Conservation (phyloP, 1,140 invertebrate genomes). For the Euura saliciscinereae region DNA sequence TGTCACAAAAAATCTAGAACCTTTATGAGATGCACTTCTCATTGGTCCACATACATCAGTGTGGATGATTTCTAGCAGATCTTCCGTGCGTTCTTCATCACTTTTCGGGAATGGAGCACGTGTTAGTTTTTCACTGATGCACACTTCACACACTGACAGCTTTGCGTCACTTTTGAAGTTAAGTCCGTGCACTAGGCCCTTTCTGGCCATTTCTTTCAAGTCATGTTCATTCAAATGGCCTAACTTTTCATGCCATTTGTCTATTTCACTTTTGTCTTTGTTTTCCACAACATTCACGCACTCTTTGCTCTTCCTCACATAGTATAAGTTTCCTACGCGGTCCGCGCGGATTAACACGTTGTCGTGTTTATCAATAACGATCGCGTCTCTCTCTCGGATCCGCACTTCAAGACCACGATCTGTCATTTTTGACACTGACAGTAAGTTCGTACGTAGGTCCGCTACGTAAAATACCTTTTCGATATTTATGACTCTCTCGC, state of each 20-base stretch:
- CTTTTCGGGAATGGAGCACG: not conserved
- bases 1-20: slow-evolving; percentile 35
- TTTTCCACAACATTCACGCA: not conserved
- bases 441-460: slow-evolving; percentile 15
- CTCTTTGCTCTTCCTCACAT: too few relatives aligned
- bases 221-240: not conserved
- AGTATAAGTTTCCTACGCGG: not conserved
- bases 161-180: slow-evolving; percentile 13
- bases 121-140: not conserved
- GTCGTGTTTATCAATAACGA: slow-evolving; percentile 6
- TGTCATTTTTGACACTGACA: slow-evolving; percentile 13
- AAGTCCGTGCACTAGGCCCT: not conserved
- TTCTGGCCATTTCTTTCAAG: slow-evolving; percentile 15
- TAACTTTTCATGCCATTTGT: not conserved
- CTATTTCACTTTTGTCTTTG: not conserved
- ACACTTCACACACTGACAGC: slow-evolving; percentile 14
- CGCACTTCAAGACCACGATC: slow-evolving; percentile 14
- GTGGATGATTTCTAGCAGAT: slow-evolving; percentile 26
- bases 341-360: slow-evolving; percentile 9
- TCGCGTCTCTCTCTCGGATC: slow-evolving; percentile 10
- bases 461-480: slow-evolving; percentile 18
- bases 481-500: slow-evolving; percentile 14
- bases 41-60: slow-evolving; percentile 23
- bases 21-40: slow-evolving; percentile 39
- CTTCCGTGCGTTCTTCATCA: not conserved